A percentile compares a stretch with the other conserved stretches of the same genome.
Evolutionary conservation across 2,113 vertebrate genomes (phyloP).

Genomic region (Hypocryptadius cinnamomeus): DNA sequence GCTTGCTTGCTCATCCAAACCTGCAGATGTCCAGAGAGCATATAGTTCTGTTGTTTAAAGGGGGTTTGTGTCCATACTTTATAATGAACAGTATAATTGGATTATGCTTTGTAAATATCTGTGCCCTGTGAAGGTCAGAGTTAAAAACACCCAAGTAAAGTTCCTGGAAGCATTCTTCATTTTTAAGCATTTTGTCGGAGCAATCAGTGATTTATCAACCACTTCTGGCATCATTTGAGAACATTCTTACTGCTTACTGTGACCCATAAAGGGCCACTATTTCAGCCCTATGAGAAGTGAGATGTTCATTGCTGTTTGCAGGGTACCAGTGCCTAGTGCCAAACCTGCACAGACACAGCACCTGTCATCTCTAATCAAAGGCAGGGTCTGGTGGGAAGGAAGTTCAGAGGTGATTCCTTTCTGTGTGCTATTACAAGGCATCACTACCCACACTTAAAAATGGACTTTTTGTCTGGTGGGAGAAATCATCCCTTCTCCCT

Average conservation of each 20-base stretch:
- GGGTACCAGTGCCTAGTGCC: not conserved
- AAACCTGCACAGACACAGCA: not conserved
- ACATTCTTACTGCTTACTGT: not conserved
- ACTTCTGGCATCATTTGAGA: not conserved
- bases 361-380: not conserved
- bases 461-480: not conserved
- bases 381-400: not conserved
- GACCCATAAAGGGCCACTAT: not conserved
- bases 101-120: not conserved
- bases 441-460: not conserved
- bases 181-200: not conserved
- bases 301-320: not conserved
- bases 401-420: not conserved
- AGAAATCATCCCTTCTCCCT: not conserved
- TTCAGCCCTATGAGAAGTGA: not conserved
- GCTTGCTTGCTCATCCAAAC: not conserved
- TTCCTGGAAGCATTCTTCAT: not conserved
- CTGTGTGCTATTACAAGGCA: not conserved
- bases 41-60: not conserved
- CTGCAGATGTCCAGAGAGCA: not conserved
- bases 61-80: not conserved
- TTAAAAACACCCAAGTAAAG: not conserved
- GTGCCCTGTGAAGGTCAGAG: not conserved
- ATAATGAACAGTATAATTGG: not conserved
- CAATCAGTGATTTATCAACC: not conserved